Evolutionary conservation across 2,113 vertebrate genomes (phyloP).

Genomic region (Tragelaphus strepsiceros): DNA sequence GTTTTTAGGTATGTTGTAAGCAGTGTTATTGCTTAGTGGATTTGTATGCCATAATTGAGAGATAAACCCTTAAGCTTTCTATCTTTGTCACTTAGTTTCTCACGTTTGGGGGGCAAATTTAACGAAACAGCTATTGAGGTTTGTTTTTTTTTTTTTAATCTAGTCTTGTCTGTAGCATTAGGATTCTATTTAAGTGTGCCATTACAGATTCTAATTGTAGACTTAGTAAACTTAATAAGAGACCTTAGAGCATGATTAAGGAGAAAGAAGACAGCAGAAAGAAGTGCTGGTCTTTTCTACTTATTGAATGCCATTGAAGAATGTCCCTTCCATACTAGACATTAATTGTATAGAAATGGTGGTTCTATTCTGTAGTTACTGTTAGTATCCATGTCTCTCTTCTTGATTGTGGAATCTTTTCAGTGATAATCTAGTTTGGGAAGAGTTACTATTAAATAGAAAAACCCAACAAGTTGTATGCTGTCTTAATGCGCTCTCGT

Average conservation of each 20-base stretch:
- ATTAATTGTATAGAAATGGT: background rate
- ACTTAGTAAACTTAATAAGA: background rate
- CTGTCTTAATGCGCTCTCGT: background rate
- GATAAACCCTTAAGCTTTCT: background rate
- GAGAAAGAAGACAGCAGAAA: background rate
- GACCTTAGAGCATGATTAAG: background rate
- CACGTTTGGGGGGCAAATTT: background rate
- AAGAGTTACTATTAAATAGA: background rate
- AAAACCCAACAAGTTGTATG: background rate
- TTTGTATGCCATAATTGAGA: background rate
- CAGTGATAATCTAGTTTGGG: background rate
- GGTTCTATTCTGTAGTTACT: background rate
- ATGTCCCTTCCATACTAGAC: background rate
- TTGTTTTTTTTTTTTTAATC: background rate
- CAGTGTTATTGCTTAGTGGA: background rate
- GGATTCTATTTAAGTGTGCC: background rate
- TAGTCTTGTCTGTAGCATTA: background rate
- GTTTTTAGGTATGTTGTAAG: background rate
- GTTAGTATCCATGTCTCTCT: background rate
- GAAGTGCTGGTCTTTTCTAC: background rate
- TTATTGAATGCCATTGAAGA: background rate
- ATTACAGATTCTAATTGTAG: background rate
- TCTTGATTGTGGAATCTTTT: background rate
- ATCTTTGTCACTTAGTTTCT: background rate
- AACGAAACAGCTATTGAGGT: background rate